Conservation (phyloP, 2,888 invertebrate species). For the Blastobasis lacticolella region DNA sequence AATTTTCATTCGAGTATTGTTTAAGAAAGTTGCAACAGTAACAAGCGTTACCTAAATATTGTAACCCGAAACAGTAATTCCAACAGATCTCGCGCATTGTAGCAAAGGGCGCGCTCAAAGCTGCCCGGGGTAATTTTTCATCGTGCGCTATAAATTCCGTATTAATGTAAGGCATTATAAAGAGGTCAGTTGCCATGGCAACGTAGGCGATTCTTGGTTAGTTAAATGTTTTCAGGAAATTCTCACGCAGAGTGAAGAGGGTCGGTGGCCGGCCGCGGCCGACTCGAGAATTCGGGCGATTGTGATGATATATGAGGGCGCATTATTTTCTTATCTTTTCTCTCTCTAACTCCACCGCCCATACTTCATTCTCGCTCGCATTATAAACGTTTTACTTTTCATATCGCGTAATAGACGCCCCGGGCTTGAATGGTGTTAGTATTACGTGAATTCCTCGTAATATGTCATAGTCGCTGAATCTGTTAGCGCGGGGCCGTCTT, state of each 20-base stretch:
- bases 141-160: constrained; percentile 20
- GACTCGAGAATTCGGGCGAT: constrained; percentile 64
- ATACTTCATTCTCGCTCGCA: constrained; percentile 65
- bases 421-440: constrained; percentile 44
- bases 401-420: constrained; percentile 41
- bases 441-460: constrained; percentile 57
- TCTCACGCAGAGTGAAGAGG: constrained; percentile 54
- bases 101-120: too few relatives aligned
- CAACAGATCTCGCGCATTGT: too few relatives aligned
- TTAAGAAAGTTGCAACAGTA: too few relatives aligned
- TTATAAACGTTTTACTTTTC: constrained; percentile 69
- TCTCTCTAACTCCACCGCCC: constrained; percentile 68
- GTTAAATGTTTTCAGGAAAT: constrained; percentile 61
- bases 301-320: constrained; percentile 71
- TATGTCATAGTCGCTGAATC: constrained; percentile 45
- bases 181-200: constrained; percentile 26
- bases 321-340: constrained; percentile 74
- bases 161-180: constrained; percentile 21
- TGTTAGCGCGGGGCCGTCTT: constrained; percentile 29
- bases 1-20: too few relatives aligned
- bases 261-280: constrained; percentile 55
- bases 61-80: too few relatives aligned
- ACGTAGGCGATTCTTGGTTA: constrained; percentile 34
- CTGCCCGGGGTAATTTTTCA: constrained; percentile 9
- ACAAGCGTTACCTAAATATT: too few relatives aligned